Percentiles rank a stretch among this genome's conserved stretches.
Conservation (phyloP, 92 coral and sea anemone species). For the Porites evermanni region DNA sequence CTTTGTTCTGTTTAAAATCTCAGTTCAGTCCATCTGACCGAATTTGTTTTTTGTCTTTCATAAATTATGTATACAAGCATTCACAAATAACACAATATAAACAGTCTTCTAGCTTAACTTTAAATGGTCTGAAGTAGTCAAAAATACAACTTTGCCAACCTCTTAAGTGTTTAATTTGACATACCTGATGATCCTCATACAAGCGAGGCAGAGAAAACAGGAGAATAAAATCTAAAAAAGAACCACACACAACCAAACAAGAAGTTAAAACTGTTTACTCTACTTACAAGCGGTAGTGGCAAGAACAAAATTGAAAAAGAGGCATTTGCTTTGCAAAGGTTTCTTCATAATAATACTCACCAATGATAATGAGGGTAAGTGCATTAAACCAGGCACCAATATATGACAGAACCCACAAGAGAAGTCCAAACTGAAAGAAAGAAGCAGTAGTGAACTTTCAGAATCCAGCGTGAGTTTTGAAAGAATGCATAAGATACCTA, state of each 20-base stretch:
- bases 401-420: conserved; percentile 94
- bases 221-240: conserved; percentile 65
- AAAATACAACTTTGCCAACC: too few species aligned
- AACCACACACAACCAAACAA: not conserved
- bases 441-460: not conserved
- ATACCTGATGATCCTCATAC: conserved; percentile 96
- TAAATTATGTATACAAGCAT: too few species aligned
- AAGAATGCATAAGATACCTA: not conserved
- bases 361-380: conserved; percentile 82
- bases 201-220: conserved; percentile 84
- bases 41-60: too few species aligned
- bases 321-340: too few species aligned
- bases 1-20: too few species aligned
- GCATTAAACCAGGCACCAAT: conserved; percentile 96
- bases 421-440: conserved; percentile 83
- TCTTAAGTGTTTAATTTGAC: not conserved
- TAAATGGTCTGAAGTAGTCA: too few species aligned
- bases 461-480: not conserved
- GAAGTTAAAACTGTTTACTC: not conserved
- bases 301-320: too few species aligned
- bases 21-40: too few species aligned
- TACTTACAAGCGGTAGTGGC: too few species aligned
- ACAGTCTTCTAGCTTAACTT: too few species aligned
- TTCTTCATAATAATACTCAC: conserved; percentile 47
- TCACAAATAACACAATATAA: too few species aligned